Evolutionary conservation across 2,113 vertebrate species (phyloP).

Genomic region (Vireo altiloquus): DNA sequence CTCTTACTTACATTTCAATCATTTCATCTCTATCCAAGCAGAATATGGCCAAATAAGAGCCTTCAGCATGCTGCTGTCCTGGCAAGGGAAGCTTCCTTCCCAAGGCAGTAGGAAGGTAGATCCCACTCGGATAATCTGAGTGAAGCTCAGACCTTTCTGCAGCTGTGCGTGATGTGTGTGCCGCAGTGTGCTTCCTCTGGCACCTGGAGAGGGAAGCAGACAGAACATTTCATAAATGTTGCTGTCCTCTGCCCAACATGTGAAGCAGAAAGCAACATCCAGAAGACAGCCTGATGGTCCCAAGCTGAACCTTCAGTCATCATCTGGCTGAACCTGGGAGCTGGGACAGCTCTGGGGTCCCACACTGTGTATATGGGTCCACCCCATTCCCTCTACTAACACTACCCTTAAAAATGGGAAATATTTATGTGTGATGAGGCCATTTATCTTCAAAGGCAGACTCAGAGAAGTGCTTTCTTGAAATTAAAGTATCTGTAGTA

Average conservation of each 20-base stretch:
- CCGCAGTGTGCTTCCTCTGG: not conserved
- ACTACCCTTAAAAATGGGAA: not conserved
- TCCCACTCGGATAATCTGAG: not conserved
- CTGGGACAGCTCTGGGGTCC: not conserved
- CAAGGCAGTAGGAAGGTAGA: not conserved
- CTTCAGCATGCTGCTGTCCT: not conserved
- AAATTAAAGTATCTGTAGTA: not conserved
- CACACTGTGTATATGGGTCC: too few species aligned
- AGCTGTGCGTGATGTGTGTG: not conserved
- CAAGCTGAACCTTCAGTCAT: fast-evolving
- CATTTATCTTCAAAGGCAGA: not conserved
- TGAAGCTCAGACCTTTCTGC: not conserved
- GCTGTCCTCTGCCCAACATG: fast-evolving
- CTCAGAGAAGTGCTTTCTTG: not conserved
- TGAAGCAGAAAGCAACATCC: not conserved
- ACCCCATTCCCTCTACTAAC: not conserved
- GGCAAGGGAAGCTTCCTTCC: not conserved
- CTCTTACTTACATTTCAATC: not conserved
- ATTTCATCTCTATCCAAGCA: not conserved
- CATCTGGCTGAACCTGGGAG: fast-evolving
- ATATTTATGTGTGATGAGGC: not conserved
- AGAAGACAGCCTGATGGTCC: not conserved
- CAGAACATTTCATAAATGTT: not conserved
- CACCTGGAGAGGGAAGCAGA: not conserved
- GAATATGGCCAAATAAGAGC: fast-evolving